Conservation (phyloP, 2,888 invertebrate species). For the Troides aeacus region DNA sequence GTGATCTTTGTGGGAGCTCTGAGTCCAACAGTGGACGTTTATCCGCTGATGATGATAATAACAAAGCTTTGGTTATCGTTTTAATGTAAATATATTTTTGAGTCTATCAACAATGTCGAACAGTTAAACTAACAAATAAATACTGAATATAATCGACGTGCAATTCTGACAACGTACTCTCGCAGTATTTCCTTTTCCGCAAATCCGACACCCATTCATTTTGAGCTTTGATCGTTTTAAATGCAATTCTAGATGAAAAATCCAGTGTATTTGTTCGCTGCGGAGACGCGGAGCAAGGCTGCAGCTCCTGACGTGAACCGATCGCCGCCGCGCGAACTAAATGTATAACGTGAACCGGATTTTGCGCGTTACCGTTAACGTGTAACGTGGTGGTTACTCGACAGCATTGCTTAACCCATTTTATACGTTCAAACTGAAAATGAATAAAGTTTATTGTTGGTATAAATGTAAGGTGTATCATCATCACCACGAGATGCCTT, state of each 20-base stretch:
- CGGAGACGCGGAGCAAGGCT: constrained; percentile 11
- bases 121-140: too few relatives aligned
- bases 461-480: too few relatives aligned
- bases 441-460: too few relatives aligned
- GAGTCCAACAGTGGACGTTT: too few relatives aligned
- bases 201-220: constrained; percentile 25
- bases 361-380: constrained; percentile 8
- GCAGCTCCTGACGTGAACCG: constrained; percentile 23
- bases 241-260: constrained; percentile 70
- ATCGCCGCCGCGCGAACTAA: constrained; percentile 15
- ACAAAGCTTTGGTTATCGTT: too few relatives aligned
- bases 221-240: constrained; percentile 47
- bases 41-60: too few relatives aligned
- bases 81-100: too few relatives aligned
- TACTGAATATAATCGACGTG: not conserved
- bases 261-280: constrained; percentile 65
- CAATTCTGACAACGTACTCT: constrained; percentile 19
- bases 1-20: too few relatives aligned
- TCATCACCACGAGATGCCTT: too few relatives aligned
- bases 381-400: not conserved
- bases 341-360: constrained; percentile 16
- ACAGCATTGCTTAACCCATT: too few relatives aligned
- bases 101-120: too few relatives aligned
- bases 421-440: too few relatives aligned
- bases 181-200: constrained; percentile 18